These are phyloP conservation scores for Pelecanus crispus DNA, from an alignment of 2,113 vertebrate genomes.

Conservation along the genomic window DNA sequence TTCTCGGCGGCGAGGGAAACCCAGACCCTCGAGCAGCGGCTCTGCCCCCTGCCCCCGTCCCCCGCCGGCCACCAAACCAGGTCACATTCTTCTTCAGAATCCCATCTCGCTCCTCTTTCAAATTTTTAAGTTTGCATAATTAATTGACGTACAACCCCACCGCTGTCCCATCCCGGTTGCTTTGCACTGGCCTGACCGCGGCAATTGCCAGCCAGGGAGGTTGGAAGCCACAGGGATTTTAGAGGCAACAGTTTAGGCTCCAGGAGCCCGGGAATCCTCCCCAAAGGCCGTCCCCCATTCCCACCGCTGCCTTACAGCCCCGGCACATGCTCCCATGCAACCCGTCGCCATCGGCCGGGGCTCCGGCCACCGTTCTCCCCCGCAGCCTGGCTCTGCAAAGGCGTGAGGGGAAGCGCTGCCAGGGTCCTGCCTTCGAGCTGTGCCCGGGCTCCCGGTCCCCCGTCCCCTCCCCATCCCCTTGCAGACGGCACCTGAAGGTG, in stretches of 20 bases:
- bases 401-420: accelerated
- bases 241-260: neutral
- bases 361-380: accelerated
- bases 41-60: neutral
- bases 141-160: neutral
- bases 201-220: neutral
- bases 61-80: neutral
- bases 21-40: neutral
- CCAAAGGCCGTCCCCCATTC: neutral
- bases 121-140: neutral
- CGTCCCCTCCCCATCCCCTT: neutral
- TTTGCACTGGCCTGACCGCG: neutral
- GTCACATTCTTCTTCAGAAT: neutral
- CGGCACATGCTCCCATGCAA: accelerated
- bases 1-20: neutral
- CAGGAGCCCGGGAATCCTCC: neutral
- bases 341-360: neutral
- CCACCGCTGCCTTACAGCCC: accelerated
- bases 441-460: neutral
- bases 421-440: neutral
- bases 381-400: neutral
- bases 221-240: neutral
- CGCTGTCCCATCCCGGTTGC: neutral
- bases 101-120: neutral
- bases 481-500: neutral